Percentiles rank a stretch among this genome's conserved stretches.
These are phyloP conservation scores for Epirrhoe alternata DNA, from an alignment of 2,888 invertebrate genomes.

Conservation along the genomic window DNA sequence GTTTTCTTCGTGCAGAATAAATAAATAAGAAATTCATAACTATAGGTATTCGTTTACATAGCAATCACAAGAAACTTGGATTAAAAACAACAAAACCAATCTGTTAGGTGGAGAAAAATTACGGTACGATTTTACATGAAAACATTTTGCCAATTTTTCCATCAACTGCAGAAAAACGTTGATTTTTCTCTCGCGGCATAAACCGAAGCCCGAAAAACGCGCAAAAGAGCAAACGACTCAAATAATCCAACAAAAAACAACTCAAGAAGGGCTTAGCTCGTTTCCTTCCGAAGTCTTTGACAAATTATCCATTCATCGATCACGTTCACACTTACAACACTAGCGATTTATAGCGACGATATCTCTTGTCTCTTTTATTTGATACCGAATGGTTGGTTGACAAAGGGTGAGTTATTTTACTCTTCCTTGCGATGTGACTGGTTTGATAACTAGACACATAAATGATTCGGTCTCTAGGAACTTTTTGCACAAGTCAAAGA, in stretches of 20 bases:
- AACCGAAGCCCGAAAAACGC: slow-evolving; percentile 5
- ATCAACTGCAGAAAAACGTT: too few species aligned
- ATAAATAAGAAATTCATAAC: too few species aligned
- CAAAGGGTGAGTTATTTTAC: slow-evolving; percentile 8
- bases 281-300: slow-evolving; percentile 44
- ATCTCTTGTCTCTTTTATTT: slow-evolving; percentile 31
- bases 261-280: slow-evolving; percentile 40
- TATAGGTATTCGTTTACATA: too few species aligned
- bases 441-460: too few species aligned
- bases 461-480: too few species aligned
- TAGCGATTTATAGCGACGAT: slow-evolving; percentile 35
- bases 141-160: too few species aligned
- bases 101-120: too few species aligned
- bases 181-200: neutral
- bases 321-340: slow-evolving; percentile 41
- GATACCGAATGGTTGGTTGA: slow-evolving; percentile 14
- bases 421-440: neutral
- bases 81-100: too few species aligned
- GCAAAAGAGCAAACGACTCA: slow-evolving; percentile 32
- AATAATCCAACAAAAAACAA: slow-evolving; percentile 42
- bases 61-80: too few species aligned
- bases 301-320: slow-evolving; percentile 51
- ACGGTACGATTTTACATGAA: too few species aligned
- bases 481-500: too few species aligned
- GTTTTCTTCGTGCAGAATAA: too few species aligned